Evolutionary conservation across 2,113 vertebrate species (phyloP).

Genomic region (Gnathonemus longibarbis): DNA sequence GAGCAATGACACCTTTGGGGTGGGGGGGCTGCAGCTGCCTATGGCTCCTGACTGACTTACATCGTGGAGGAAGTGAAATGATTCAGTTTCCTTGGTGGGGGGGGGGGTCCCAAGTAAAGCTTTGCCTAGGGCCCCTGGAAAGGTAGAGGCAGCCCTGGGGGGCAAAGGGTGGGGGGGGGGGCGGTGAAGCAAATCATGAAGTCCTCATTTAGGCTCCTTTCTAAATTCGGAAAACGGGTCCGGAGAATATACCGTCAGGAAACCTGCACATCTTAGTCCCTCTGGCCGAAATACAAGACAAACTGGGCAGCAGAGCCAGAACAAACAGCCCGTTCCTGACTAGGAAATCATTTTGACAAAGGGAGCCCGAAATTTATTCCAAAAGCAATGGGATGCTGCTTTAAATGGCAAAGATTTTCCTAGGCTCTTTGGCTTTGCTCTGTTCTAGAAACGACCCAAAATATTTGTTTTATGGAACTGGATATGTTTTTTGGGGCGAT

Average conservation of each 20-base stretch:
- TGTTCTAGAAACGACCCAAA: slow-evolving; percentile 2
- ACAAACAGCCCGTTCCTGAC: slow-evolving; percentile 25
- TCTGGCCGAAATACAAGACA: slow-evolving; percentile 30
- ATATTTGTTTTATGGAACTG: slow-evolving; percentile 12
- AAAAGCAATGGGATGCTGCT: slow-evolving; percentile 12
- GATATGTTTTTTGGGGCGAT: background rate
- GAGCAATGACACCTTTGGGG: background rate
- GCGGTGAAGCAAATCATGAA: background rate
- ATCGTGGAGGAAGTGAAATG: background rate
- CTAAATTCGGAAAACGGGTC: slow-evolving; percentile 20
- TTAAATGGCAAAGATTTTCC: background rate
- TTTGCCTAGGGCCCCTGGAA: background rate
- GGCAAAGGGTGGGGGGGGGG: background rate
- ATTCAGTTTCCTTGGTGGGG: background rate
- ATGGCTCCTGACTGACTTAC: background rate
- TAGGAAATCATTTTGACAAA: slow-evolving; percentile 13
- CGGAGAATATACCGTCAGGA: slow-evolving; percentile 16
- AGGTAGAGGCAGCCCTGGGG: background rate
- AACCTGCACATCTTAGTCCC: slow-evolving; percentile 11
- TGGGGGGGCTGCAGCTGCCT: background rate
- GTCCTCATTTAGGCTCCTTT: background rate
- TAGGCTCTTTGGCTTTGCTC: background rate
- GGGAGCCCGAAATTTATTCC: slow-evolving; percentile 14
- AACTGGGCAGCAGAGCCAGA: slow-evolving; percentile 23
- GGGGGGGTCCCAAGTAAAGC: background rate